Evolutionary conservation across 2,113 vertebrate genomes (phyloP).

Genomic region (Chunga burmeisteri): DNA sequence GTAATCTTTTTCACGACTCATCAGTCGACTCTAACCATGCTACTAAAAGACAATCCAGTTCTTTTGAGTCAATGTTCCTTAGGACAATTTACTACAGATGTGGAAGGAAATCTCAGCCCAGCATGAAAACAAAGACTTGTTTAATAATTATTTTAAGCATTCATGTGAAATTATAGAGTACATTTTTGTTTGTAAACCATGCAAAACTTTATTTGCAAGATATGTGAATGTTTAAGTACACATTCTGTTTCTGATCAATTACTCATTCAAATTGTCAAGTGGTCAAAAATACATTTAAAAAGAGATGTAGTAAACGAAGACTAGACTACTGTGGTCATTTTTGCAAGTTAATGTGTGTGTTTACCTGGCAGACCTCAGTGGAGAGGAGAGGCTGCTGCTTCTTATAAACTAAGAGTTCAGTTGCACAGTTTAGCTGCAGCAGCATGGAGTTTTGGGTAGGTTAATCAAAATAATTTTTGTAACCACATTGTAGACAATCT

Average conservation of each 20-base stretch:
- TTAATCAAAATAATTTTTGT: neutral
- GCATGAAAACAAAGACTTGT: slow-evolving; percentile 51
- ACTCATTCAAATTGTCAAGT: neutral
- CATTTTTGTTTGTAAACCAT: neutral
- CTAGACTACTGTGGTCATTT: neutral
- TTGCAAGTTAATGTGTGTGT: neutral
- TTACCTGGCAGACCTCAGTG: neutral
- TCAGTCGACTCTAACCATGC: neutral
- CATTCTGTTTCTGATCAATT: neutral
- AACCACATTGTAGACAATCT: neutral
- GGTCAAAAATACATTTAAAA: neutral
- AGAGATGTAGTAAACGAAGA: neutral
- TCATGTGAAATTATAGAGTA: neutral
- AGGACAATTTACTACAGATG: slow-evolving; percentile 53
- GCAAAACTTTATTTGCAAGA: neutral
- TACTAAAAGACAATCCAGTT: neutral
- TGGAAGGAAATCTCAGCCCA: slow-evolving; percentile 48
- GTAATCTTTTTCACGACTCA: neutral
- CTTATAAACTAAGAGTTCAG: neutral
- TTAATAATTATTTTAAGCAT: slow-evolving; percentile 46
- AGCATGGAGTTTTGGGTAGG: neutral
- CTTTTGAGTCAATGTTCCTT: slow-evolving; percentile 23
- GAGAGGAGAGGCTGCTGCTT: neutral
- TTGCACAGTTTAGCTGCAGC: neutral
- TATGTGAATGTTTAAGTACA: neutral